Evolutionary conservation across 2,888 invertebrate species (phyloP), one percentile per base, ranked within the genome.

Genomic region (Pediacus dermestoides): DNA sequence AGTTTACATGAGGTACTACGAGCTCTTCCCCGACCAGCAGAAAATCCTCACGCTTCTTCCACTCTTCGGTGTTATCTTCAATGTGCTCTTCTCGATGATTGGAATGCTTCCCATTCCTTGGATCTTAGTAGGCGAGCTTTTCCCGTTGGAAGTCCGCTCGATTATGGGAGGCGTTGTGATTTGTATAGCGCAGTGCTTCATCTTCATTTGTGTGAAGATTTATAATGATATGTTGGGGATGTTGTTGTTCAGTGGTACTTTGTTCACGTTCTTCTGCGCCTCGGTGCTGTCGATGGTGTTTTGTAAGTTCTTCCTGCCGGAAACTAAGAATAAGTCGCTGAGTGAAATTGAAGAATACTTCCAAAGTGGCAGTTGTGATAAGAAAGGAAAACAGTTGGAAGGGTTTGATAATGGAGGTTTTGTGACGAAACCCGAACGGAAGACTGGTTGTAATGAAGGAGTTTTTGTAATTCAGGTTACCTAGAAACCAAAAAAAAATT

Each of bases 81-180:
- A 85, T 60, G 84, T 85, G 0, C 78, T 80, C 1, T 81, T 81
- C 54, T 82, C 82, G 44, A 85, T 84, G 84, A 73, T 84, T 1
- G 85, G 85, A 0, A 83, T 82, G 63, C 64, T 85, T 1, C 85
- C 84, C 13, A 69, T 85, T 2, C 85, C 85, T 0, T 85, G 84
- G 82, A 78, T 85, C 15, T 78, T 85, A 77, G 82, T 80, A 0
- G 83, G 83, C 1, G 85, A 85, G 56, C 60, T 85, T 26, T 85
- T 83, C 53, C 82, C 84, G 2, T 71, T 82, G 45, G 74, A 77
- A 39, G 80, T 82, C 2, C 70, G 85, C 48, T 81, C 84, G 0
- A 75, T 82, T 1, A 78, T 83, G 75, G 78, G 81, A 0, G 85
- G 85, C 0, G 66, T 82, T 0, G 82, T 84, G 0, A 77, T 83